Percentiles rank a stretch among this genome's conserved stretches.
Evolutionary conservation across 2,888 invertebrate species (phyloP).

Genomic region (Celastrina argiolus): DNA sequence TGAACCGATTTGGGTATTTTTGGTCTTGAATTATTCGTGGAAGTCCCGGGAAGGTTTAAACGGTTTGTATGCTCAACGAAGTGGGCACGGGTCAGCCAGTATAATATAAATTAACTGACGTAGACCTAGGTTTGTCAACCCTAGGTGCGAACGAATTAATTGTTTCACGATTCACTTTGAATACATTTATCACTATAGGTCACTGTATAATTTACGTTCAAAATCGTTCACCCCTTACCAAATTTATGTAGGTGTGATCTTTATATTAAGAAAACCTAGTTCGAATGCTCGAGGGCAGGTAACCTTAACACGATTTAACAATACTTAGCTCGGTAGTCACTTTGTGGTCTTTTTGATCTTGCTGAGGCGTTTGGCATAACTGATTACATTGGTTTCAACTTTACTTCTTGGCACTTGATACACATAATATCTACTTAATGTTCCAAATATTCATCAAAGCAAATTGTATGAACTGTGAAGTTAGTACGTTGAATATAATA

Average conservation of each 20-base stretch:
- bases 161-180: constrained; percentile 24
- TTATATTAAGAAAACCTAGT: not conserved
- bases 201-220: constrained; percentile 20
- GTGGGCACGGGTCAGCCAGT: too few relatives aligned
- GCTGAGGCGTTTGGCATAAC: not conserved
- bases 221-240: constrained; percentile 8
- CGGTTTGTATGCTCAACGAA: too few relatives aligned
- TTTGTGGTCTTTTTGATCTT: not conserved
- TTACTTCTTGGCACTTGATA: not conserved
- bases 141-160: constrained; percentile 21
- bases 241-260: constrained; percentile 4
- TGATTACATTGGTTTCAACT: not conserved
- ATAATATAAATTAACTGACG: not conserved
- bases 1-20: too few relatives aligned
- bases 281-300: not conserved
- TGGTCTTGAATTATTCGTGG: too few relatives aligned
- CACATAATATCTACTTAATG: not conserved
- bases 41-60: too few relatives aligned
- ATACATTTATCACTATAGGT: constrained; percentile 21
- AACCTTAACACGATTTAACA: not conserved
- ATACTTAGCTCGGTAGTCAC: not conserved
- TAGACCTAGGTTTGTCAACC: not conserved
- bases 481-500: not conserved
- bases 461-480: not conserved
- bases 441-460: not conserved